Evolutionary conservation across 2,113 vertebrate genomes (phyloP).

Genomic region (Polypterus senegalus): DNA sequence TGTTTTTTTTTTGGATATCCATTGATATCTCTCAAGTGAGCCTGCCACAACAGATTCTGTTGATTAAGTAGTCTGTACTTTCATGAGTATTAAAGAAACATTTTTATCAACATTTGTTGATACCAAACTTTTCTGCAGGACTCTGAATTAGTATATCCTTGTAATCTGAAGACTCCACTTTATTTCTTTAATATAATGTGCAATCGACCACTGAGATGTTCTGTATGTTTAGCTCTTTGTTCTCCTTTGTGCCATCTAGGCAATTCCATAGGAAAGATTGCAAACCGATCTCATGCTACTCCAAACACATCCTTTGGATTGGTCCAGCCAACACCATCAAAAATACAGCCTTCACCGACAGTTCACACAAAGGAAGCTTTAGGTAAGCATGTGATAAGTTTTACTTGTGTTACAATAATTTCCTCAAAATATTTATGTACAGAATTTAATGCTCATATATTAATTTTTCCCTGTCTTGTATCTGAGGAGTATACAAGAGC

Average conservation of each 20-base stretch:
- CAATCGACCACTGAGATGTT: no score
- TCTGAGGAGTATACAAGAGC: no score
- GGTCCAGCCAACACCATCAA: slow-evolving; percentile 62
- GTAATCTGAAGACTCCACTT: no score
- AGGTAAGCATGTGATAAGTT: slow-evolving; percentile 43
- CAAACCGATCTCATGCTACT: slow-evolving; percentile 62
- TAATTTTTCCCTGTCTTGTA: no score
- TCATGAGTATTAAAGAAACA: neutral
- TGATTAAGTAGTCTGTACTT: neutral
- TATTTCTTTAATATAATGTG: no score
- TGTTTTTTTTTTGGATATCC: no score
- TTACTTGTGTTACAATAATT: no score
- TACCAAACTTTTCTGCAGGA: neutral
- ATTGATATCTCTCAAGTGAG: no score
- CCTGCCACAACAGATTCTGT: neutral
- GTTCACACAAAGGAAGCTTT: slow-evolving; percentile 85
- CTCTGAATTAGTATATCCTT: no score
- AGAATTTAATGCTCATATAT: neutral
- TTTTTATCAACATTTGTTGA: no score
- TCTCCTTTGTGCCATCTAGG: slow-evolving; percentile 10
- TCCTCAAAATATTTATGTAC: no score
- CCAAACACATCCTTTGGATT: slow-evolving; percentile 69
- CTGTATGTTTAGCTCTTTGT: slow-evolving; percentile 23
- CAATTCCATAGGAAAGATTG: slow-evolving; percentile 37
- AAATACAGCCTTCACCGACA: slow-evolving; percentile 74